A percentile compares a stretch with the other conserved stretches of the same genome.
Conservation (phyloP, 1,140 invertebrate species). For the Panulirus ornatus region DNA sequence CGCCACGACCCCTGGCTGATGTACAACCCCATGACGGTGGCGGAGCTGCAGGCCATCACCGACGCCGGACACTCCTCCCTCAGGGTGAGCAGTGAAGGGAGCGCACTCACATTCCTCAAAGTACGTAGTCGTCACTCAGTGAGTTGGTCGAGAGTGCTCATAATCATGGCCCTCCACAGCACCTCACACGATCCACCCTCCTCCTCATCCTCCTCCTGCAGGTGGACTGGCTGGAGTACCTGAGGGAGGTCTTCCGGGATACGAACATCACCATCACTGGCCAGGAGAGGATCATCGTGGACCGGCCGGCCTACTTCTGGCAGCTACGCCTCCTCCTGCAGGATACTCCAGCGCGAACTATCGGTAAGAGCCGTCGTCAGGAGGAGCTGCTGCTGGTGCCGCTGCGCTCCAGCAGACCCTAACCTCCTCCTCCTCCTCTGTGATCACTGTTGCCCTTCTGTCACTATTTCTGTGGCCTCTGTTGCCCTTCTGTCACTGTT, state of each 20-base stretch:
- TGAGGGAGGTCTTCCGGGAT: constrained; percentile 10
- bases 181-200: too few relatives aligned
- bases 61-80: not conserved
- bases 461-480: too few relatives aligned
- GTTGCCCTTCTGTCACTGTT: too few relatives aligned
- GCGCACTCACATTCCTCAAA: not conserved
- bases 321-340: not conserved
- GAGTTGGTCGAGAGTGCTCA: too few relatives aligned
- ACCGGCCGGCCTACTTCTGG: not conserved
- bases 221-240: constrained; percentile 9
- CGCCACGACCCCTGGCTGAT: not conserved
- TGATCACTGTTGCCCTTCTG: too few relatives aligned
- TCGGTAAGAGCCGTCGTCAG: too few relatives aligned
- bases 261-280: not conserved
- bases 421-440: too few relatives aligned
- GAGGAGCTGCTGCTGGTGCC: too few relatives aligned
- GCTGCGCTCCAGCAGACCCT: too few relatives aligned
- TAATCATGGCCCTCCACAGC: too few relatives aligned
- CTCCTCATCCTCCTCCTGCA: too few relatives aligned
- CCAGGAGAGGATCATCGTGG: not conserved
- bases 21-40: constrained; percentile 18
- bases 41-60: not conserved
- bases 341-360: not conserved
- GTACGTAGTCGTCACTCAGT: too few relatives aligned
- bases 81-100: not conserved